Conservation (phyloP, 2,113 vertebrate species). For the Picathartes gymnocephalus region DNA sequence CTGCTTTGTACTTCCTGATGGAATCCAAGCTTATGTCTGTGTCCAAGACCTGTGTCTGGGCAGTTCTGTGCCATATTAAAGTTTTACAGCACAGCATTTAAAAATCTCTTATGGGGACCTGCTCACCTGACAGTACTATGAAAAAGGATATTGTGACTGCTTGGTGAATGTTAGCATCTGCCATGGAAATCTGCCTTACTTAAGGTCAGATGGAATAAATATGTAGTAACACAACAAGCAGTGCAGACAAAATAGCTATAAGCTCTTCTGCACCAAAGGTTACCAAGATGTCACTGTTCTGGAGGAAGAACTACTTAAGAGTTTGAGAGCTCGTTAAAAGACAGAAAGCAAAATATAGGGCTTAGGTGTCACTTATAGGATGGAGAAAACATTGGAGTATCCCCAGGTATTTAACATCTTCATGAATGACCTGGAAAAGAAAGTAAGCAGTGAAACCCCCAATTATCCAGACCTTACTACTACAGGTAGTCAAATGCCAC, state of each 20-base stretch:
- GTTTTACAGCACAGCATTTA: background rate
- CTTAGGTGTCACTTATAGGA: background rate
- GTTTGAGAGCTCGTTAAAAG: background rate
- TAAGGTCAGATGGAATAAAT: background rate
- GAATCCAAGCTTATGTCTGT: background rate
- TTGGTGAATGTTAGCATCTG: background rate
- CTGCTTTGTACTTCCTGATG: background rate
- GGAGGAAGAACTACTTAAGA: background rate
- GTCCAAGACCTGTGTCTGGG: background rate
- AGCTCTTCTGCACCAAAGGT: background rate
- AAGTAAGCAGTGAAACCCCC: background rate
- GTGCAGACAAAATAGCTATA: background rate
- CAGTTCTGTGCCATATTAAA: background rate
- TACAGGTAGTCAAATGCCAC: background rate
- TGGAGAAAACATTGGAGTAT: background rate
- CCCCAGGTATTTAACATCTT: background rate
- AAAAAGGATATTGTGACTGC: background rate
- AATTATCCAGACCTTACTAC: background rate
- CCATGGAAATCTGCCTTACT: background rate
- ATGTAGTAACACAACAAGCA: background rate
- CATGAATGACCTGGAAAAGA: background rate
- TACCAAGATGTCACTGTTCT: background rate
- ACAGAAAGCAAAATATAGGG: background rate
- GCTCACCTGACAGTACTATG: background rate
- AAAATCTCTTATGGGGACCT: background rate